Evolutionary conservation across 1,140 invertebrate genomes (phyloP), one percentile per base, ranked within the genome.

Genomic region (Arion vulgaris): DNA sequence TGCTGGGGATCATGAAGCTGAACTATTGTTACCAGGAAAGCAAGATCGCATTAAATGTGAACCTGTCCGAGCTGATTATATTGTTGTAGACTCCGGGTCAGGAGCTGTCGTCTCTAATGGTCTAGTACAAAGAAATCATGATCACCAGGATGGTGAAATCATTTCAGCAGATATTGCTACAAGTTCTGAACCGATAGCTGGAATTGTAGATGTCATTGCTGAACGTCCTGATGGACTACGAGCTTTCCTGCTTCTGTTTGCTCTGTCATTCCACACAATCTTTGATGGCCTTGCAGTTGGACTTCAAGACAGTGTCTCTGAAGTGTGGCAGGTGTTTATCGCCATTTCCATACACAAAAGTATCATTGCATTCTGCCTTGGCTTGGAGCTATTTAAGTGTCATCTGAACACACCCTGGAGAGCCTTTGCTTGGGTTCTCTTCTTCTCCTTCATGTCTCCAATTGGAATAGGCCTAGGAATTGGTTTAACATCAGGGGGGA

Each of bases 361-460:
- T 77, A 95, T 96, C 9, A 95, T 97, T 75, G 94, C 95, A 19
- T 96, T 96, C 90, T 96, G 95, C 87, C 92, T 96, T 39, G 96
- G 96, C 7, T 93, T 95, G 19, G 93, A 93, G 69, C 88, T 95
- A 28, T 92, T 95, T 32, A 94, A 95, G 45, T 94, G 94, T 0
- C 92, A 45, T 23, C 38, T 93, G 32, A 93, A 95, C 1, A 93
- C 93, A 32, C 89, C 91, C 1, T 89, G 90, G 36, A 93, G 93
- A 1, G 82, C 87, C n/a, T 26, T 84, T 5, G 1, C 87, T 0
- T 80, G 81, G 34, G 51, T 89, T 17, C 77, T 92, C 19, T 72
- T 94, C 11, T 95, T 95, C 85, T 95, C 95, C 0, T 86, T 95
- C 26, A 94, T 96, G 0, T 95, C 95, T 23, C 95, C 96, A 0